Base-by-base conservation (phyloP, 1,140 invertebrate genomes). In the Caenorhabditis remanei region DNA sequence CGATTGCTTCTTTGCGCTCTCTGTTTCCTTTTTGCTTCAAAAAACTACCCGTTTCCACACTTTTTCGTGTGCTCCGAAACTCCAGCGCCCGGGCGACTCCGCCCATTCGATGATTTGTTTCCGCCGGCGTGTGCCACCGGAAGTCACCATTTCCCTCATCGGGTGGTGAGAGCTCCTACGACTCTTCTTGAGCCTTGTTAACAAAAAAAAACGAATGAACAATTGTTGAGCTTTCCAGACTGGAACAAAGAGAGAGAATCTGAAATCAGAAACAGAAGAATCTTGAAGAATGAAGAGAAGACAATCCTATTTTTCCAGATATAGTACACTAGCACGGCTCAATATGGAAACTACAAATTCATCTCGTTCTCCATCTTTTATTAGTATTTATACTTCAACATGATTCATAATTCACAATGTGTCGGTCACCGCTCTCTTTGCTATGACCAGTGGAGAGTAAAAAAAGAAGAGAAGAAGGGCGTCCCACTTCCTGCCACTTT, bases 1-100 rank as follows among this genome's bases (percentile, higher is more conserved):
- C 71, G 71, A 79, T 79, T 79, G 71, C 71, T 79, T 79, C 71
- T 79, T 79, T 79, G 46, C 71, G 46, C 46, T 79, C 71, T 79
- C 46, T 79, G 71, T 79, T 79, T 79, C 71, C 71, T 50, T 79
- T 79, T 79, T 53, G n/a, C 71, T 79, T 79, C 71, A 14, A 16
- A 63, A 58, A 79, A 32, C 71, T 79, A 79, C 71, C 71, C 71
- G 46, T 79, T 79, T 79, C 71, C 71, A 79, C 71, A 79, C 71
- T 53, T 79, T 79, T 79, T 53, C 50, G 50, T 79, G 71, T 32
- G 21, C 71, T 79, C 40, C 71, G 71, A 79, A 79, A 50, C 46
- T 79, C 41, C 71, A 46, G 67, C 71, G 71, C 46, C 71, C 71
- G 43, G 9, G 43, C 71, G 46, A 50, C 71, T 79, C 71, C 71